These are phyloP conservation scores for Ennomos erosarius DNA, from an alignment of 2,888 invertebrate species.

Conservation along the genomic window DNA sequence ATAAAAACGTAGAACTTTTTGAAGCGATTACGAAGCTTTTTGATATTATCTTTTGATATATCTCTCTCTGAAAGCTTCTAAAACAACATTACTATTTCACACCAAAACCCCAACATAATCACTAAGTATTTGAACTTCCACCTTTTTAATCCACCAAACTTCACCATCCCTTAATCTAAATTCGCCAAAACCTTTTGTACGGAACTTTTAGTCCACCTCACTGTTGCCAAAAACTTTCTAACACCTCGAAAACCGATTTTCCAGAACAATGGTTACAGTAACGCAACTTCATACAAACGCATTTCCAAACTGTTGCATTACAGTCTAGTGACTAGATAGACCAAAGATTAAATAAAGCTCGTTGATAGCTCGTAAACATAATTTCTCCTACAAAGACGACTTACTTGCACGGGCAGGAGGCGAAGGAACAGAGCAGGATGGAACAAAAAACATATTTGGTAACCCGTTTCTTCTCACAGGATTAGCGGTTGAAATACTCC, in stretches of 20 bases:
- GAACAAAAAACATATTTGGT: too few relatives aligned
- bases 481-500: too few relatives aligned
- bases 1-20: too few relatives aligned
- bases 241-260: slow-evolving; percentile 13
- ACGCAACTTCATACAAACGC: slow-evolving; percentile 8
- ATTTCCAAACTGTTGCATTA: background rate
- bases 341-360: too few relatives aligned
- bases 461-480: too few relatives aligned
- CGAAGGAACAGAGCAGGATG: too few relatives aligned
- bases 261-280: slow-evolving; percentile 5
- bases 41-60: too few relatives aligned
- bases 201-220: slow-evolving; percentile 26
- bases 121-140: slow-evolving; percentile 21
- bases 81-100: slow-evolving; percentile 9
- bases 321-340: too few relatives aligned
- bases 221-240: slow-evolving; percentile 20
- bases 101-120: slow-evolving; percentile 12
- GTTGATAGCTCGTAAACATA: too few relatives aligned
- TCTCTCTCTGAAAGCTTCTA: background rate
- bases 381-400: too few relatives aligned
- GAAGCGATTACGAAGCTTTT: too few relatives aligned
- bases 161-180: slow-evolving; percentile 29
- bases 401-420: too few relatives aligned
- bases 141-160: slow-evolving; percentile 26
- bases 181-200: slow-evolving; percentile 27